Evolutionary conservation across 1,140 invertebrate genomes (phyloP), one percentile per base, ranked within the genome.

Genomic region (Vanessa atalanta): DNA sequence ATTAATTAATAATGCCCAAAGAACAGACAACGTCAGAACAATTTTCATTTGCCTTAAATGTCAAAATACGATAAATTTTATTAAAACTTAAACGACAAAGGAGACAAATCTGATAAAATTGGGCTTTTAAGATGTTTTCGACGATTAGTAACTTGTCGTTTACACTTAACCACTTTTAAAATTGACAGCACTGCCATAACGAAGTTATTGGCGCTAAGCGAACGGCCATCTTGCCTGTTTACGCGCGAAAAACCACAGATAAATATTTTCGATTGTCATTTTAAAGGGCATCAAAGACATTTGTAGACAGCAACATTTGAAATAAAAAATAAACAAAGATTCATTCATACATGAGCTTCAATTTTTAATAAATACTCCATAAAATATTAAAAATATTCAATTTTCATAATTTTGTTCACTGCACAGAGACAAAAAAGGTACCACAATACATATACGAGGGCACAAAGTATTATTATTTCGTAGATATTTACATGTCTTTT

Each of bases 111-210:
- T 70, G 76, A 73, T 81, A 79, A 81, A 61, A 75, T 77, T 80
- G 77, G 77, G 70, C 79, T 81, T 81, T 79, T 79, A 81, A 81
- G 79, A 81, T 79, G 76, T 77, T 81, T 77, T 64, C 73, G 65
- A 77, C 79, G 79, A 81, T 81, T 79, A 79, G 63, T 73, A 69
- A 61, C 75, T 77, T 76, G 75, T 81, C 77, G 64, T 60, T 69
- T 60, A 70, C 68, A 73, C 75, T 77, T 77, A 76, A 73, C 55
- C 71, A 70, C 78, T 78, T 79, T 82, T 82, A 75, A 79, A 76
- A 73, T 78, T 77, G 75, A 81, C 79, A 79, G 68, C 65, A 51
- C 23, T 69, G 65, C 68, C 72, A 53, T 79, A 76, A 82, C 61
- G 20, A 51, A 79, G 72, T 81, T 81, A 79, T 69, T 73, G 70